Conservation (phyloP, 2,113 vertebrate genomes). For the Scytalopus superciliaris region DNA sequence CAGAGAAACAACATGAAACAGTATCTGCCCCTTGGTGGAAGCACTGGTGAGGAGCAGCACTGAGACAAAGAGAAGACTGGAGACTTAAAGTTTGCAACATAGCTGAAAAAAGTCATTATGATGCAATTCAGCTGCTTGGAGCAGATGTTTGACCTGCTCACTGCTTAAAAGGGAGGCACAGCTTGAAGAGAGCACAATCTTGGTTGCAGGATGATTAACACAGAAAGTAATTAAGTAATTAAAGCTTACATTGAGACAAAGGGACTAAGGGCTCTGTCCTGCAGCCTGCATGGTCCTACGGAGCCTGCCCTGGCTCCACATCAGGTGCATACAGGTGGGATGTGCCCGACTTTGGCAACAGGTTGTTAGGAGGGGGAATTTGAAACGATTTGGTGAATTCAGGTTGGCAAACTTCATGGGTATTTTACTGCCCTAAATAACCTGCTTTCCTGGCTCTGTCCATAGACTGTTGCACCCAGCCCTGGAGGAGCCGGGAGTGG, state of each 20-base stretch:
- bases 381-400: neutral
- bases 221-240: neutral
- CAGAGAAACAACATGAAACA: neutral
- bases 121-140: conserved; percentile 5
- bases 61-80: neutral
- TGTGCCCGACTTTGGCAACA: neutral
- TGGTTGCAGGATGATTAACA: neutral
- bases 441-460: neutral
- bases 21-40: neutral
- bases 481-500: neutral
- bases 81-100: neutral
- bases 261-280: neutral
- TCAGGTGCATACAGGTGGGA: neutral
- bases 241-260: neutral
- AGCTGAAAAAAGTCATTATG: neutral
- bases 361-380: neutral
- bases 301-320: accelerated
- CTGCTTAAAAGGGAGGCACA: neutral
- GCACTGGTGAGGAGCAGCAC: neutral
- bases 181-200: neutral
- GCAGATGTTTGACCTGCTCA: conserved; percentile 49
- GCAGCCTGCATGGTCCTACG: neutral
- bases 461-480: neutral
- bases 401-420: neutral
- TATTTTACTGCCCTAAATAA: neutral